Evolutionary conservation across 2,113 vertebrate species (phyloP), one percentile per base, ranked within the genome.

Genomic region (Paradoxurus hermaphroditus): DNA sequence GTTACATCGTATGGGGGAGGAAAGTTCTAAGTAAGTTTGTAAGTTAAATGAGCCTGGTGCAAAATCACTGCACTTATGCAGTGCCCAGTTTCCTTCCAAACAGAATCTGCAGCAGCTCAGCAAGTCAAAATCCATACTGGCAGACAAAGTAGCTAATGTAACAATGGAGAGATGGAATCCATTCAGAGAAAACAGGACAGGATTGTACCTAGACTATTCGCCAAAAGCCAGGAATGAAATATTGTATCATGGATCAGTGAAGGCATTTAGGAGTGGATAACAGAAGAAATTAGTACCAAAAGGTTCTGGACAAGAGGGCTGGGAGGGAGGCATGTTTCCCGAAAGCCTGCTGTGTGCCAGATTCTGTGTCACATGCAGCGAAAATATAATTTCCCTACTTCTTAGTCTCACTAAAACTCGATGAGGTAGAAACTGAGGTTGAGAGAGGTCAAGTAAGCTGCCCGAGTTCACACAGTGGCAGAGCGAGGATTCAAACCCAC

Each of bases 161-260:
- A 79, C 11, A 1, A 63, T 4, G 14, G 51, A 78, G 46, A 79
- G 31, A 92, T 34, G 4, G 63, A 75, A 92, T 85, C 49, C 39
- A 59, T 63, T 85, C 18, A 70, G 68, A 68, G 67, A 79, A 97
- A 96, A 95, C 41, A 6, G 62, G 21, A 96, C 49, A 91, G n/a
- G 36, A 41, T 4, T 49, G 34, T 67, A 84, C 29, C 85, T 82
- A 65, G 27, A 92, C 63, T n/a, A 27, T 77, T 73, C 78, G 83
- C 78, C 96, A 94, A 62, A 77, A 86, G 68, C 27, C 51, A 65
- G 73, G 85, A 94, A 85, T 82, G 44, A 94, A 94, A 67, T 39
- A 36, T 34, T 81, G n/a, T 72, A 34, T 84, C n/a, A n/a, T 23
- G 53, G 81, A 36, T 72, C 63, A 36, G 10, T 51, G 68, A 92